phyloP scores from a whole-genome alignment of 2,797 vertebrate genomes.

The Paramormyrops hopkinsi region DNA sequence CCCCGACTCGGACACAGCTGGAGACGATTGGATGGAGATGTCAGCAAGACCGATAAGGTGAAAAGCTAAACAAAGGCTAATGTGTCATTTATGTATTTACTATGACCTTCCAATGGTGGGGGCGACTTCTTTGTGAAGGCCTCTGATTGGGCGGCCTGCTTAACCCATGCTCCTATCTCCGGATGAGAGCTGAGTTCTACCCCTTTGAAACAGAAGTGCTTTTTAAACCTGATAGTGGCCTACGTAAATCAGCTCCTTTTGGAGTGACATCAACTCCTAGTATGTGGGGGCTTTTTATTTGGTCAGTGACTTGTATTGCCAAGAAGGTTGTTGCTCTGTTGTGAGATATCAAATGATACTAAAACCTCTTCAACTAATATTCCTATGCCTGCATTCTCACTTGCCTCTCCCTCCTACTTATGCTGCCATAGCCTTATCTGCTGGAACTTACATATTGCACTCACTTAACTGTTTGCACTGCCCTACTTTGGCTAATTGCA shows the following conservation, averaged over 20 bases:
- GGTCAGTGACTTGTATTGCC: slow-evolving; percentile 43
- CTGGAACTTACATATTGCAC: background rate
- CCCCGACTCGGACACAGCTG: slow-evolving; percentile 26
- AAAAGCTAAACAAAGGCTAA: slow-evolving; percentile 33
- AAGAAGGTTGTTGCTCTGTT: slow-evolving; percentile 27
- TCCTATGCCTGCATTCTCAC: background rate
- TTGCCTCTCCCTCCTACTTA: background rate
- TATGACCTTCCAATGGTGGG: slow-evolving; percentile 22
- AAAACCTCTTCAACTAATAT: background rate
- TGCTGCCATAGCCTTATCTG: background rate
- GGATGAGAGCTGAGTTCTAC: slow-evolving; percentile 18
- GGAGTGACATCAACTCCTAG: slow-evolving; percentile 16
- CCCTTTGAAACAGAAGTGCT: slow-evolving; percentile 17
- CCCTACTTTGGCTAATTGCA: background rate
- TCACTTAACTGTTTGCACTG: background rate
- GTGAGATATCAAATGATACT: slow-evolving; percentile 26
- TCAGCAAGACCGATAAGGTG: slow-evolving; percentile 35
- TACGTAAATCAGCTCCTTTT: slow-evolving; percentile 35
- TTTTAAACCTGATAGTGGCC: slow-evolving; percentile 20
- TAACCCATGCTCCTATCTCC: background rate
- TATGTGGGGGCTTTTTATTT: slow-evolving; percentile 30
- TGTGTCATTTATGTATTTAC: slow-evolving; percentile 18
- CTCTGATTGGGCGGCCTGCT: slow-evolving; percentile 17
- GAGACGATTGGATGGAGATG: slow-evolving; percentile 35
- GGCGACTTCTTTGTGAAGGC: slow-evolving; percentile 16